A percentile compares a stretch with the other conserved stretches of the same genome.
phyloP scores from a whole-genome alignment of 2,113 vertebrate genomes.

The Canis aureus region DNA sequence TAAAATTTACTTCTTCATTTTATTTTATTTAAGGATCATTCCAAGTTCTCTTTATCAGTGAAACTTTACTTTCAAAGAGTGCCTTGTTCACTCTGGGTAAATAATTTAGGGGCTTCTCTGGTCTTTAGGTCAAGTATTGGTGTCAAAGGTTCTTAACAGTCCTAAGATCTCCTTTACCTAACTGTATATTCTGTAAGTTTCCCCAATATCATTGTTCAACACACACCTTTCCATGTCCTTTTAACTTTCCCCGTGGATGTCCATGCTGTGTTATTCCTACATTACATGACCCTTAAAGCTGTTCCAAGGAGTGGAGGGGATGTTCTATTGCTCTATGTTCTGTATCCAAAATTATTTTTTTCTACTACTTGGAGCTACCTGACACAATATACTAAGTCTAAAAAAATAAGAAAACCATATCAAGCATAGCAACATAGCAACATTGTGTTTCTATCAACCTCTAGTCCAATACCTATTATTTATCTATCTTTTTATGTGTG shows the following conservation, averaged over 20 bases:
- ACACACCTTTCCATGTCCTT: rapidly evolving
- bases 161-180: too few relatives aligned
- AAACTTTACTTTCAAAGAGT: not conserved
- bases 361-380: not conserved
- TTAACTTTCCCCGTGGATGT: not conserved
- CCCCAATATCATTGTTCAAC: rapidly evolving
- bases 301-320: not conserved
- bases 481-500: not conserved
- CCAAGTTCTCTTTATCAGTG: not conserved
- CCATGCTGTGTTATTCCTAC: rapidly evolving
- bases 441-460: not conserved
- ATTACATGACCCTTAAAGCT: rapidly evolving
- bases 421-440: not conserved
- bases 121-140: not conserved
- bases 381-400: not conserved
- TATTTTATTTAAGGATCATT: not conserved
- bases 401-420: not conserved
- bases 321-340: not conserved
- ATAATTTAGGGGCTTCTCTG: not conserved
- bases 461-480: not conserved
- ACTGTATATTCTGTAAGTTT: rapidly evolving
- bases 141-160: not conserved
- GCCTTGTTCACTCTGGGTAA: not conserved
- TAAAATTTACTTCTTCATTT: not conserved
- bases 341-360: not conserved